Conservation (phyloP, 30 jellyfish, hydroid and myxozoan species). For the Hydractinia symbiolongicarpus region DNA sequence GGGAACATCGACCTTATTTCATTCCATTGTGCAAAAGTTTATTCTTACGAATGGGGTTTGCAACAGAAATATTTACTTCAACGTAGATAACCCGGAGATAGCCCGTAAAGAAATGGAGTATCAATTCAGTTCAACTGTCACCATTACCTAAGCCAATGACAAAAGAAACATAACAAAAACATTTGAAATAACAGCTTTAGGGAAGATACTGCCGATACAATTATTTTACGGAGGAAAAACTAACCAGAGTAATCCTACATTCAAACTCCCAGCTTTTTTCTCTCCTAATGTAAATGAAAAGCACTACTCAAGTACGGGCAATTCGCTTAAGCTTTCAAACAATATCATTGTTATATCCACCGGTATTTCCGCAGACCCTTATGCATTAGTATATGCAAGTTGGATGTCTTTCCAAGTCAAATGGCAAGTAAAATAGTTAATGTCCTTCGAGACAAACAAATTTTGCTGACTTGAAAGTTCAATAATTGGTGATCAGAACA, state of each 20-base stretch:
- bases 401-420: too few relatives aligned
- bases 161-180: constrained; percentile 7
- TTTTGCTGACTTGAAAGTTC: too few relatives aligned
- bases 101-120: constrained; percentile 26
- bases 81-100: constrained; percentile 6
- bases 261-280: background rate
- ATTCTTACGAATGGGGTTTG: background rate
- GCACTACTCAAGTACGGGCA: background rate
- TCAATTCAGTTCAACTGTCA: background rate
- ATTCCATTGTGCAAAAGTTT: constrained; percentile 10
- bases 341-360: background rate
- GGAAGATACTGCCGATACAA: background rate
- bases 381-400: too few relatives aligned
- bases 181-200: background rate
- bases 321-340: background rate
- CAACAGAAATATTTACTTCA: background rate
- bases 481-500: background rate
- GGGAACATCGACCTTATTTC: constrained; percentile 16
- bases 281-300: background rate
- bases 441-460: too few relatives aligned
- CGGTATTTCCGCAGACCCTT: too few relatives aligned
- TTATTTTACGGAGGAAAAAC: constrained; percentile 5
- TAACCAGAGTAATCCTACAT: background rate
- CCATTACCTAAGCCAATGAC: constrained; percentile 4
- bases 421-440: too few relatives aligned